Evolutionary conservation across 2,113 vertebrate species (phyloP).

Genomic region (Muntiacus reevesi): DNA sequence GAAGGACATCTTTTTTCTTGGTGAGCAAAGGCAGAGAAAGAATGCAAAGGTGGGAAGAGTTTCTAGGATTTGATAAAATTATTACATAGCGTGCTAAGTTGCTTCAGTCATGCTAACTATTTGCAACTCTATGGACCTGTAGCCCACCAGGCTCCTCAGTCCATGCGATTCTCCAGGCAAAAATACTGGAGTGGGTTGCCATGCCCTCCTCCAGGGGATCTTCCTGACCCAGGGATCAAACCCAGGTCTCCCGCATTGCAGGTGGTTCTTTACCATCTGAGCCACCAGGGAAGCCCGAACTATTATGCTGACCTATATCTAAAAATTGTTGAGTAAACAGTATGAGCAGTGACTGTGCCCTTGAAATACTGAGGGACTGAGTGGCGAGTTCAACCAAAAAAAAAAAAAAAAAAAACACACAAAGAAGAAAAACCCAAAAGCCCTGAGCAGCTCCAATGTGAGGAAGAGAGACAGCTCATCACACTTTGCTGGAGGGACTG

Average conservation of each 20-base stretch:
- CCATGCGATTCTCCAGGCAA: neutral
- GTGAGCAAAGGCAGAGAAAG: neutral
- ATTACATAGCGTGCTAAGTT: neutral
- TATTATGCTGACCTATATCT: neutral
- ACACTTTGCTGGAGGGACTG: neutral
- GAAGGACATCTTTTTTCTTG: neutral
- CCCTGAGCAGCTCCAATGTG: neutral
- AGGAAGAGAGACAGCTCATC: too few relatives aligned
- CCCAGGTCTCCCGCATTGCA: neutral
- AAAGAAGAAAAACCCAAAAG: neutral
- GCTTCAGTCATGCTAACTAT: neutral
- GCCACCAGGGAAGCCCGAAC: neutral
- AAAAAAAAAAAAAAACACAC: fast-evolving
- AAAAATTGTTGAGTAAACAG: neutral
- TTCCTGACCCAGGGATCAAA: neutral
- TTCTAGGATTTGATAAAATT: neutral
- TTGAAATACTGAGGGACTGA: neutral
- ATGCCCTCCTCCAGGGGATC: neutral
- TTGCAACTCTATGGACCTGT: neutral
- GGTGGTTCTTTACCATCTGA: neutral
- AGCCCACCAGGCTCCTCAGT: neutral
- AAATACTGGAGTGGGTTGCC: neutral
- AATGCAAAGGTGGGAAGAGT: neutral
- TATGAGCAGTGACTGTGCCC: neutral
- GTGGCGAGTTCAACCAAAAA: neutral